Evolutionary conservation across 2,113 vertebrate species (phyloP).

Genomic region (Centropus unirufus): DNA sequence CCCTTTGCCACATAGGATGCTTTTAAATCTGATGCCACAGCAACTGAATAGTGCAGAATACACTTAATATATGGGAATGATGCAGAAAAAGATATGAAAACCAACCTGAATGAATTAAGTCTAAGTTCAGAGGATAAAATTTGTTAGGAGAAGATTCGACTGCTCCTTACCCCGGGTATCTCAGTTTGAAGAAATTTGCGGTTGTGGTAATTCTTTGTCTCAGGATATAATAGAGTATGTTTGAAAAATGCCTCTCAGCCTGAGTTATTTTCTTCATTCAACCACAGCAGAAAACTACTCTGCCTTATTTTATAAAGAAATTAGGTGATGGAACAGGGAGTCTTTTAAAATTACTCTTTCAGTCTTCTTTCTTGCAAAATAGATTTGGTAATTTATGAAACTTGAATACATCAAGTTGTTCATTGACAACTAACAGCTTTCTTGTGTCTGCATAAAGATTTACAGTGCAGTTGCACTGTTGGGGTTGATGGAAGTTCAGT

Average conservation of each 20-base stretch:
- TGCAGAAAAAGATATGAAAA: neutral
- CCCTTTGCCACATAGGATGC: neutral
- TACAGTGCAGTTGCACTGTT: conserved; percentile 24
- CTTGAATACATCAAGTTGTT: conserved; percentile 64
- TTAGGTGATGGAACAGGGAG: neutral
- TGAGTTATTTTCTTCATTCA: conserved; percentile 21
- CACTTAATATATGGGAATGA: neutral
- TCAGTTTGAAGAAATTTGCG: conserved; percentile 70
- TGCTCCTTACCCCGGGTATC: neutral
- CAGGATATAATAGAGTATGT: conserved; percentile 33
- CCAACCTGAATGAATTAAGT: neutral
- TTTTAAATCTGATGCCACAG: neutral
- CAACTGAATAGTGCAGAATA: neutral
- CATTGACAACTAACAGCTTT: conserved; percentile 75
- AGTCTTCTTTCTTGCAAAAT: conserved; percentile 24
- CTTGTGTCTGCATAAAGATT: conserved; percentile 60
- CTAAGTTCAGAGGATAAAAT: neutral
- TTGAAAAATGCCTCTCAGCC: conserved; percentile 62
- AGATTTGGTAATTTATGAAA: conserved; percentile 48
- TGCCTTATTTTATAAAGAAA: conserved; percentile 67
- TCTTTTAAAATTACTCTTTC: conserved; percentile 47
- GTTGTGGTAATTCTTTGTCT: conserved; percentile 41
- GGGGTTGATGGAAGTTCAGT: conserved; percentile 73
- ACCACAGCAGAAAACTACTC: conserved; percentile 25
- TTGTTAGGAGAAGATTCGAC: neutral